Percentiles rank a stretch among this genome's conserved stretches.
Conservation (phyloP, 2,888 invertebrate species). For the Lasioglossum malachurum region DNA sequence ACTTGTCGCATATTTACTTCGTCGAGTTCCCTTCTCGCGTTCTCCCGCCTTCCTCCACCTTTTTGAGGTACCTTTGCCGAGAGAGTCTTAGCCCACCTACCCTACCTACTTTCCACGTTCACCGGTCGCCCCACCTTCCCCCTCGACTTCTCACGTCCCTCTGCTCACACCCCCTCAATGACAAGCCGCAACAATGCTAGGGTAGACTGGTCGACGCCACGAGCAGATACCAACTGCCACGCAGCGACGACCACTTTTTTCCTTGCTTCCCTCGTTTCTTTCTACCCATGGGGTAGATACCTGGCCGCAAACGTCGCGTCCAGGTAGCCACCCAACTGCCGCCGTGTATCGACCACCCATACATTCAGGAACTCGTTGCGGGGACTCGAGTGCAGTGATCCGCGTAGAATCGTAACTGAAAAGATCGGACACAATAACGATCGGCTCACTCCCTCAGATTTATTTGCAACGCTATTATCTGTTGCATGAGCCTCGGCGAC, state of each 20-base stretch:
- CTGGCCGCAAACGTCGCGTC: conserved; percentile 55
- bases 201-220: conserved; percentile 76
- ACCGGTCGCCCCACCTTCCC: conserved; percentile 24
- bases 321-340: conserved; percentile 58
- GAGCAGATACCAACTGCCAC: conserved; percentile 71
- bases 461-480: conserved; percentile 56
- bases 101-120: conserved; percentile 45
- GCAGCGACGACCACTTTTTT: conserved; percentile 55
- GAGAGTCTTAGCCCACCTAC: conserved; percentile 40
- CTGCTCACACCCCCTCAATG: conserved; percentile 72
- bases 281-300: conserved; percentile 43
- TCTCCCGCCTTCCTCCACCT: conserved; percentile 55
- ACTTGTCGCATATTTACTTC: conserved; percentile 85
- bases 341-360: conserved; percentile 67
- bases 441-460: conserved; percentile 46
- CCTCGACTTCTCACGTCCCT: conserved; percentile 22
- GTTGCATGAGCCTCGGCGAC: conserved; percentile 40
- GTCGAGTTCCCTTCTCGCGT: conserved; percentile 53
- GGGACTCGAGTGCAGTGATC: conserved; percentile 55
- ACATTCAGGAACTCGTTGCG: conserved; percentile 51
- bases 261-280: conserved; percentile 37
- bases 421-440: conserved; percentile 56
- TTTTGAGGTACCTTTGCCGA: conserved; percentile 53
- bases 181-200: conserved; percentile 73
- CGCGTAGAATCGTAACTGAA: conserved; percentile 62